Evolutionary conservation across 35 echinoderm and acorn worm species (phyloP).

Genomic region (Anneissia japonica): DNA sequence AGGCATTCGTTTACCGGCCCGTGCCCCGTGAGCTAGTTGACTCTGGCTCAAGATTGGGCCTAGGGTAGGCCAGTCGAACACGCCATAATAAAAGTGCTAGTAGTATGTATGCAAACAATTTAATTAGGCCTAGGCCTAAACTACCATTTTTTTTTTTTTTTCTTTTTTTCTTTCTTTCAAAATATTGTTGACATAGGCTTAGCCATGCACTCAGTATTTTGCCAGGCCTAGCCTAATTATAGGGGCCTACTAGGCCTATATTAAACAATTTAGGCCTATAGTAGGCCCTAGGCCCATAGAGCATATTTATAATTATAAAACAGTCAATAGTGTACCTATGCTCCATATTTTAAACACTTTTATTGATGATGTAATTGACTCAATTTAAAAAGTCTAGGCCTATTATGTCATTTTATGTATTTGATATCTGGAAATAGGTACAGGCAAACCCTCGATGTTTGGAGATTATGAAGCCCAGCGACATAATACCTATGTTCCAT

Average conservation of each 20-base stretch:
- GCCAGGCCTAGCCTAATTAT: no score
- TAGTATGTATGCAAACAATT: background rate
- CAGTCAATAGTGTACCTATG: background rate
- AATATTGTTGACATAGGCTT: no score
- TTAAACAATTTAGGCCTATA: no score
- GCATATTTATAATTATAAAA: background rate
- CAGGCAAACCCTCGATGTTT: background rate
- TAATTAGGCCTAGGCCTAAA: no score
- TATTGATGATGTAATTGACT: background rate
- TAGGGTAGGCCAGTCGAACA: constrained; percentile 3
- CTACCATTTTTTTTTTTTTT: no score
- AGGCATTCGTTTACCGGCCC: no score
- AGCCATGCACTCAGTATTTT: no score
- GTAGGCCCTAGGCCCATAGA: no score
- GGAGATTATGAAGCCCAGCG: background rate
- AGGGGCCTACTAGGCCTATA: no score
- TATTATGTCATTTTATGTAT: background rate
- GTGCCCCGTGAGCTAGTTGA: background rate
- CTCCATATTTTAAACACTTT: background rate
- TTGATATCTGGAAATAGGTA: constrained; percentile 40
- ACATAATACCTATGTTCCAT: background rate
- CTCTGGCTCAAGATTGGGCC: constrained; percentile 4
- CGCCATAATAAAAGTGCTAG: background rate
- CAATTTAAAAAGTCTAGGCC: background rate
- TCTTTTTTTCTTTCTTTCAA: no score